These are phyloP conservation scores for Collichthys lucidus DNA, from an alignment of 2,113 vertebrate species.

Conservation along the genomic window DNA sequence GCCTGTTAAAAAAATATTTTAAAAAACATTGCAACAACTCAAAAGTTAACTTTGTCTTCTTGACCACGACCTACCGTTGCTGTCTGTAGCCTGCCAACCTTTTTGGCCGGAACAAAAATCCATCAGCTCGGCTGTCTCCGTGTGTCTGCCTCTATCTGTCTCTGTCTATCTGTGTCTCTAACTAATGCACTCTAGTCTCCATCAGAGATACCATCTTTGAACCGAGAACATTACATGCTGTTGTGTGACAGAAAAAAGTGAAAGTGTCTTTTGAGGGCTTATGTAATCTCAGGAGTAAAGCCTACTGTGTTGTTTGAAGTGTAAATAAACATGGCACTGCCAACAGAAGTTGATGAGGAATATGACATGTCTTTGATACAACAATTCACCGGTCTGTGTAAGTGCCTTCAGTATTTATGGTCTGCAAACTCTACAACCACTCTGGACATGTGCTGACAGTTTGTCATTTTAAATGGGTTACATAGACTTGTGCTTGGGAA, in stretches of 20 bases:
- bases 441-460: conserved; percentile 64
- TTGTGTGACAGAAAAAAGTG: conserved; percentile 33
- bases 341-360: conserved; percentile 46
- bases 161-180: conserved; percentile 23
- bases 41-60: conserved; percentile 17
- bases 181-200: conserved; percentile 37
- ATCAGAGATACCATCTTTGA: conserved; percentile 44
- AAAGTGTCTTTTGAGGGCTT: conserved; percentile 36
- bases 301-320: conserved; percentile 52
- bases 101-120: conserved; percentile 26
- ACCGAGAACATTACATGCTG: conserved; percentile 44
- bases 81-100: conserved; percentile 12
- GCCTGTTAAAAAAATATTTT: not conserved
- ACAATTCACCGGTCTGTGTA: conserved; percentile 60
- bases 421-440: conserved; percentile 51
- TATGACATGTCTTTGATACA: conserved; percentile 58
- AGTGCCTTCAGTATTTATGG: conserved; percentile 62
- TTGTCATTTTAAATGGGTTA: conserved; percentile 66
- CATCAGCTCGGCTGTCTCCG: conserved; percentile 35
- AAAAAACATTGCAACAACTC: conserved; percentile 1
- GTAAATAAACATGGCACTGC: conserved; percentile 64
- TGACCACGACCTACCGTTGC: conserved; percentile 7
- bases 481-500: conserved; percentile 22
- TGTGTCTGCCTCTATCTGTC: conserved; percentile 21
- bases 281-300: conserved; percentile 46